Conservation (phyloP, 2,888 invertebrate genomes). For the Aplocera efformata region DNA sequence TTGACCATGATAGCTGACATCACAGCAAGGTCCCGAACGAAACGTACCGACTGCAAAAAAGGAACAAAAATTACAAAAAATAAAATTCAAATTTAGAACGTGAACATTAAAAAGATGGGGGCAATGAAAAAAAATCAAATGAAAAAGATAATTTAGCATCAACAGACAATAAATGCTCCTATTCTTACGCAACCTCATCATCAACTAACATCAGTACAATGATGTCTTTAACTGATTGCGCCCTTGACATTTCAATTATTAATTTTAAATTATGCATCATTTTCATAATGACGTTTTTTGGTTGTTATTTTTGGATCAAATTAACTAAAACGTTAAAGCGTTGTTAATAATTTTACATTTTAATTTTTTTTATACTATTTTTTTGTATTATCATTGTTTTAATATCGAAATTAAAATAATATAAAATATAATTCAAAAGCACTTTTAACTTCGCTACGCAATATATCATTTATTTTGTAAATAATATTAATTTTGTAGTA, state of each 20-base stretch:
- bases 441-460: no score
- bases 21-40: constrained; percentile 66
- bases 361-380: no score
- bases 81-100: not conserved
- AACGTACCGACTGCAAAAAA: constrained; percentile 52
- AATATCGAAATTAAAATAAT: no score
- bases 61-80: constrained; percentile 1
- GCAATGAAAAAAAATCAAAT: no score
- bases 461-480: no score
- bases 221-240: not conserved
- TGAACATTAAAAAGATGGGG: not conserved
- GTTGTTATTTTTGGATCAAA: no score
- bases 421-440: no score
- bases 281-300: not conserved
- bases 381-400: no score
- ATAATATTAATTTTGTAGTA: no score
- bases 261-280: constrained; percentile 3
- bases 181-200: constrained; percentile 10
- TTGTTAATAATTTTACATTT: no score
- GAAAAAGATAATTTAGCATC: no score
- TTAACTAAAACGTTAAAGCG: no score
- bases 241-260: constrained; percentile 14
- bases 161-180: not conserved
- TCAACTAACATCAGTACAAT: constrained; percentile 7
- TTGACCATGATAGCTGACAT: constrained; percentile 75